Base-by-base conservation (phyloP, 2,113 vertebrate genomes). In the Coryphaenoides rupestris region DNA sequence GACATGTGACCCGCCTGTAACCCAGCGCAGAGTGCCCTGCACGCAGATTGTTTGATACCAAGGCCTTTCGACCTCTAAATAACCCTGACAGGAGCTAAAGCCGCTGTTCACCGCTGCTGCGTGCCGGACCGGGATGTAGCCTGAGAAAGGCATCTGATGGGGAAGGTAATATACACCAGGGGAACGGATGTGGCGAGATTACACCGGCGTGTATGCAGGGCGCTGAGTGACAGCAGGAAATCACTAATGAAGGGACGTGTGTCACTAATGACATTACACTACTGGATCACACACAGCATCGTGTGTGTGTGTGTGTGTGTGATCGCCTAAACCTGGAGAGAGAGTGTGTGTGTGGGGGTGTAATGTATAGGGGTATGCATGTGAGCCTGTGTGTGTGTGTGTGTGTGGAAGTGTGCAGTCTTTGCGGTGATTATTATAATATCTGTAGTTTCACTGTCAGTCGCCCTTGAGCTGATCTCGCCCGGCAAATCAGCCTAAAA, bases 401-500 rank as follows among this genome's bases (percentile, higher is more conserved):
- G 24, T 64, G 19, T 16, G 45, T 49, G 46, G 40, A 22, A 40
- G 19, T 72, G 49, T 68, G 54, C 60, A 19, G 55, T 60, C 45
- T 78, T 69, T 66, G 55, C 70, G 46, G 55, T 68, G 76, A 81
- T 86, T 87, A 84, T 74, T 69, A 64, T 87, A 83, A 87, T 82
- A 80, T 79, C 70, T 70, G 81, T 67, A 75, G 77, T 86, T 74
- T 79, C 63, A 66, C 64, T 74, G 73, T 78, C 66, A 24, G 21
- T 70, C 77, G 75, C 72, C 62, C 72, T 56, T 58, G 19, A 79
- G 83, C 73, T 88, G 84, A 85, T 83, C 73, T 78, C 63, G 62
- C 70, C 74, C 28, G 59, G 77, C 76, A 84, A 86, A 84, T 88
- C 81, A 62, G 83, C 68, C 83, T 77, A 66, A 85, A 85, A 80